Evolutionary conservation across 2,113 vertebrate genomes (phyloP).

Genomic region (Actenoides lindsayi): DNA sequence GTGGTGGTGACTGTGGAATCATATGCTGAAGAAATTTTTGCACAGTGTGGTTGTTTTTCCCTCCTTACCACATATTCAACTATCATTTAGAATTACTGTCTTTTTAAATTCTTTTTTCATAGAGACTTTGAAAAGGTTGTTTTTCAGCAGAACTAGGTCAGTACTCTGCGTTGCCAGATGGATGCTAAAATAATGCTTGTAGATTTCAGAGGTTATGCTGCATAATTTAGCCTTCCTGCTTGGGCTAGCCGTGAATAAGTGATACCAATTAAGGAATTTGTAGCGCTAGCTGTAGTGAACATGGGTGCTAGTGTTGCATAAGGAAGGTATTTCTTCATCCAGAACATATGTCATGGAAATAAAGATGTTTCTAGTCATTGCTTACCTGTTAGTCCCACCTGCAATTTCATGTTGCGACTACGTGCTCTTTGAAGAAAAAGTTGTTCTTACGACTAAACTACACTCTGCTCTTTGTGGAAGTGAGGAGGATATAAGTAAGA

Average conservation of each 20-base stretch:
- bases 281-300: not conserved
- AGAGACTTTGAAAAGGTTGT: not conserved
- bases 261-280: not conserved
- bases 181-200: not conserved
- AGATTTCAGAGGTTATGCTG: not conserved
- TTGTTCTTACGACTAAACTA: not conserved
- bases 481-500: not conserved
- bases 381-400: not conserved
- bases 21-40: not conserved
- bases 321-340: not conserved
- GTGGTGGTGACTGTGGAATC: not conserved
- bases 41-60: not conserved
- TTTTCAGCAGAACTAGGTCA: not conserved
- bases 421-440: not conserved
- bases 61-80: not conserved
- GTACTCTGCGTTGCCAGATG: not conserved
- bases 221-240: not conserved
- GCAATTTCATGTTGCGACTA: not conserved
- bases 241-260: not conserved
- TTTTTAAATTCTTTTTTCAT: not conserved
- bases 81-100: not conserved
- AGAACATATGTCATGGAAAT: not conserved
- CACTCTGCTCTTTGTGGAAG: not conserved
- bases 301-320: not conserved
- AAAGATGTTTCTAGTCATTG: not conserved